phyloP scores from a whole-genome alignment of 2,797 vertebrate genomes.

The Pantherophis alleghaniensis region DNA sequence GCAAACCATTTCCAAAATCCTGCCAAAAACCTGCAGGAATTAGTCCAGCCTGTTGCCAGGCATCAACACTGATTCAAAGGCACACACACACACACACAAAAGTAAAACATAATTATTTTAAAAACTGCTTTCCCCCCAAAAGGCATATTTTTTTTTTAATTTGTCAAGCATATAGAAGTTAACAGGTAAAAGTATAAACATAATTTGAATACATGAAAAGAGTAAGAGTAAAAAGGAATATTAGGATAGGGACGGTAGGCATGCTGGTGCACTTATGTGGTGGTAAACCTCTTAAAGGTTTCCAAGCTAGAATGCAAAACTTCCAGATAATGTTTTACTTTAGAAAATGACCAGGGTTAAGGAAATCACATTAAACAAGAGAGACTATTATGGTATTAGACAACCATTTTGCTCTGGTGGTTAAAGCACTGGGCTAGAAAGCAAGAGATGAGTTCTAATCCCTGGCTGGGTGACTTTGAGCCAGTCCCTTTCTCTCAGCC shows the following conservation, averaged over 20 bases:
- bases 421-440: background rate
- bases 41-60: background rate
- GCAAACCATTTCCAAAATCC: background rate
- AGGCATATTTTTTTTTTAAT: background rate
- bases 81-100: background rate
- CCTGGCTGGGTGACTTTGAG: background rate
- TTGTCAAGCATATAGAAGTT: no score
- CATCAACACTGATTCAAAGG: background rate
- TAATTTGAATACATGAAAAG: no score
- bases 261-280: background rate
- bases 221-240: no score
- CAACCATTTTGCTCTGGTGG: background rate
- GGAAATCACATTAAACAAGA: background rate
- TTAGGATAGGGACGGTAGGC: no score
- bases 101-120: background rate
- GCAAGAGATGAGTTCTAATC: background rate
- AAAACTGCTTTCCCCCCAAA: background rate
- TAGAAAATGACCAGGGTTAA: background rate
- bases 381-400: background rate
- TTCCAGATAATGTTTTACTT: background rate
- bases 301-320: background rate
- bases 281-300: background rate
- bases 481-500: background rate
- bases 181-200: no score
- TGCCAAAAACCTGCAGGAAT: background rate